phyloP scores from a whole-genome alignment of 2,113 vertebrate genomes.

The Sula dactylatra region DNA sequence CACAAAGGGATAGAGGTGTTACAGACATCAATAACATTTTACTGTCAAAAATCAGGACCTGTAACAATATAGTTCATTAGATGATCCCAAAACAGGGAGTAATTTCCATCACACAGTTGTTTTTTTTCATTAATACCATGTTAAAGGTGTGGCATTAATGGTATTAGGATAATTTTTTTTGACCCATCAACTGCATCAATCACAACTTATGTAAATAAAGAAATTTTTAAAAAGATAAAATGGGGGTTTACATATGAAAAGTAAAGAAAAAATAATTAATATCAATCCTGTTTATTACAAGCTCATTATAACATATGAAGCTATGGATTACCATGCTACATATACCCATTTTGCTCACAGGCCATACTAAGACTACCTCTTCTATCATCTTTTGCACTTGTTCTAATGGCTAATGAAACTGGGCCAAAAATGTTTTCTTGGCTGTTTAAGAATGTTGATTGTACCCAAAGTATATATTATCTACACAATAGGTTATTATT shows the following conservation, averaged over 20 bases:
- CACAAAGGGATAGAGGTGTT: background rate
- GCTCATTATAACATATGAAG: background rate
- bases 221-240: conserved; percentile 7
- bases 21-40: background rate
- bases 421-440: background rate
- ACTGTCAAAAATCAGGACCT: background rate
- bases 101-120: background rate
- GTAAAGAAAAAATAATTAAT: background rate
- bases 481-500: background rate
- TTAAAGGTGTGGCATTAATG: background rate
- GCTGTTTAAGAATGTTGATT: background rate
- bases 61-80: background rate
- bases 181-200: background rate
- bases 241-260: conserved; percentile 28
- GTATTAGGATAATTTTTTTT: background rate
- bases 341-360: background rate
- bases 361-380: background rate
- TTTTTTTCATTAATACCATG: background rate
- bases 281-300: background rate
- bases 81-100: background rate
- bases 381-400: background rate
- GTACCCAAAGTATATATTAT: background rate
- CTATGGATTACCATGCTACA: background rate
- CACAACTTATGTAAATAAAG: background rate
- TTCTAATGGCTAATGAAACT: background rate